Evolutionary conservation across 2,797 vertebrate genomes (phyloP).

Genomic region (Atherinosoma microstoma): DNA sequence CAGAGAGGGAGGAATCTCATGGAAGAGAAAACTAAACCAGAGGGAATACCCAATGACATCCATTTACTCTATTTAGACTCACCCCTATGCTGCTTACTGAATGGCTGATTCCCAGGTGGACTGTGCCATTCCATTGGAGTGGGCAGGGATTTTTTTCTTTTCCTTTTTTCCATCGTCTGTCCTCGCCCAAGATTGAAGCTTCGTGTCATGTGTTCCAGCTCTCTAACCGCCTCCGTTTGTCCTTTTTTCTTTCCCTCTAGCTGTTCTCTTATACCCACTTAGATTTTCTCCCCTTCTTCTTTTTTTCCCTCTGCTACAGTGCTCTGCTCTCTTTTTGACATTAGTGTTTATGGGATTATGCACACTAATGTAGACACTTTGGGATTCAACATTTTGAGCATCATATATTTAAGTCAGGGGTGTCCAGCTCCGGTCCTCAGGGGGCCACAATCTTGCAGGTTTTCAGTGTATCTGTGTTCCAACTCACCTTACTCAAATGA

Average conservation of each 20-base stretch:
- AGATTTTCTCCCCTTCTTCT: background rate
- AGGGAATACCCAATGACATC: slow-evolving; percentile 27
- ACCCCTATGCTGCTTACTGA: slow-evolving; percentile 30
- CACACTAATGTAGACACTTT: slow-evolving; percentile 17
- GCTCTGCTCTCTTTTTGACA: slow-evolving; percentile 8
- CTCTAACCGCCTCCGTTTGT: slow-evolving; percentile 56
- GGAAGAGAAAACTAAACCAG: slow-evolving; percentile 14
- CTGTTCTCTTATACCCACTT: slow-evolving; percentile 47
- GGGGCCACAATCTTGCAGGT: no score
- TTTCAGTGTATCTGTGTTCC: no score
- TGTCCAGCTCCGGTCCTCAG: no score
- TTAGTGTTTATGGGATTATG: slow-evolving; percentile 20
- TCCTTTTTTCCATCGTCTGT: slow-evolving; percentile 28
- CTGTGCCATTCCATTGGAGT: slow-evolving; percentile 43
- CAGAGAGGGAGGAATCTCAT: slow-evolving; percentile 1
- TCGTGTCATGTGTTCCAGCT: slow-evolving; percentile 64
- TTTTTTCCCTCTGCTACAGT: slow-evolving; percentile 1
- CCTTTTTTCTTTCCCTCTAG: slow-evolving; percentile 37
- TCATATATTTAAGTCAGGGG: background rate
- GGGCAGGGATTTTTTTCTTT: slow-evolving; percentile 28
- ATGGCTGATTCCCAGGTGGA: slow-evolving; percentile 49
- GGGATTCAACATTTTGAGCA: background rate
- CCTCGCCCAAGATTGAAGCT: slow-evolving; percentile 40
- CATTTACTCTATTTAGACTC: slow-evolving; percentile 11
- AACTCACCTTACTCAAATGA: no score